phyloP scores from a whole-genome alignment of 23 tunicate species.

The Trididemnum nubilum region DNA sequence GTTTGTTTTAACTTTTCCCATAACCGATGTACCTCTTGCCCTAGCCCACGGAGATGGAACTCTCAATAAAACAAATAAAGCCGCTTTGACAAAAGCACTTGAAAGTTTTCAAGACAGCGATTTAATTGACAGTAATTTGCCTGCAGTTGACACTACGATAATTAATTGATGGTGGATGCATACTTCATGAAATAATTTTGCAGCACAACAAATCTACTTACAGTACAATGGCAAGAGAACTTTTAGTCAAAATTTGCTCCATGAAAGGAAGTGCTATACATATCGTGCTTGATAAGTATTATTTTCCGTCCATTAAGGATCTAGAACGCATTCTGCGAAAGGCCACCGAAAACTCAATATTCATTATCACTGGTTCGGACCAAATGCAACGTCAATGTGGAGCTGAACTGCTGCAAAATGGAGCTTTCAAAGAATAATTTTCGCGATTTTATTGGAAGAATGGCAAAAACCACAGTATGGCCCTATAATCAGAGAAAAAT shows the following conservation, averaged over 20 bases:
- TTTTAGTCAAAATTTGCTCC: not conserved
- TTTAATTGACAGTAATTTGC: not conserved
- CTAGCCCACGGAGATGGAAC: not conserved
- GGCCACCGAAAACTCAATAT: not conserved
- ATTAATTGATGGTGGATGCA: not conserved
- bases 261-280: not conserved
- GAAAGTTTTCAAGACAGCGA: not conserved
- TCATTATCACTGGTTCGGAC: not conserved
- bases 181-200: not conserved
- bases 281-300: not conserved
- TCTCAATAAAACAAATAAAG: not conserved
- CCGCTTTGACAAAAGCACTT: not conserved
- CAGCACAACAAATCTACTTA: not conserved
- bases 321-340: not conserved
- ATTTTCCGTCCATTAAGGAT: not conserved
- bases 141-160: not conserved
- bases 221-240: not conserved
- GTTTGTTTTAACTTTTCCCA: not conserved
- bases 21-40: not conserved
- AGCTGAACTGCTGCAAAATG: not conserved
- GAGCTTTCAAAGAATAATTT: not conserved
- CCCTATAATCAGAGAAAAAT: not conserved
- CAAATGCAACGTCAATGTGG: not conserved
- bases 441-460: not conserved
- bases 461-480: not conserved